Percentiles rank a stretch among this genome's conserved stretches.
These are phyloP conservation scores for Danaus melanippus DNA, from an alignment of 1,140 invertebrate genomes.

Conservation along the genomic window DNA sequence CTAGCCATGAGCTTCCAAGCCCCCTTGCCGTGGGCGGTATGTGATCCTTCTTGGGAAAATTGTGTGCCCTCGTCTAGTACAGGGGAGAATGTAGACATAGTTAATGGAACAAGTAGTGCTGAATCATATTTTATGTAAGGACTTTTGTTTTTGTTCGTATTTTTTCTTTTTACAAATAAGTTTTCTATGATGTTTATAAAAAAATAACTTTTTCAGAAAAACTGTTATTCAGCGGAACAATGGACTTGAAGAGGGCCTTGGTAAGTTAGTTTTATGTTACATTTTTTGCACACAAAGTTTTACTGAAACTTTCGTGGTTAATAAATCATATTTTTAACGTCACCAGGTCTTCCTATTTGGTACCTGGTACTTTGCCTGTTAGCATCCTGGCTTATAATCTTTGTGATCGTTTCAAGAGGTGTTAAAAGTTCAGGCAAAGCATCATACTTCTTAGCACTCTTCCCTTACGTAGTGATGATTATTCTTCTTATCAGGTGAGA, in stretches of 20 bases:
- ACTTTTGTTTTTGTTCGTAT: too few species aligned
- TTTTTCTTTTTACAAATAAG: too few species aligned
- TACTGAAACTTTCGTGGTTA: too few species aligned
- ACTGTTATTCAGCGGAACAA: conserved; percentile 75
- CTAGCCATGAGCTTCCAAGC: conserved; percentile 76
- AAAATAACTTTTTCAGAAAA: conserved; percentile 53
- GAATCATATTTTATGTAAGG: conserved; percentile 46
- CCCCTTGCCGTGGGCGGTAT: conserved; percentile 78
- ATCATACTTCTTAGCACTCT: conserved; percentile 88
- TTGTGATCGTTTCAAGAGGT: conserved; percentile 83
- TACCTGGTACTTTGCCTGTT: conserved; percentile 83
- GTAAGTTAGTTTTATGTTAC: conserved; percentile 65
- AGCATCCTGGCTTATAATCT: conserved; percentile 84
- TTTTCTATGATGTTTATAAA: too few species aligned
- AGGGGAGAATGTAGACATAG: conserved; percentile 18
- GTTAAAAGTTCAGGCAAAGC: conserved; percentile 85
- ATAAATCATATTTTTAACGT: conserved; percentile 13
- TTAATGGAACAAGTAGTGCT: conserved; percentile 48
- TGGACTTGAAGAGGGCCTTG: conserved; percentile 76
- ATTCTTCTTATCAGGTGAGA: conserved; percentile 79
- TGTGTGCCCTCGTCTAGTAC: conserved; percentile 42
- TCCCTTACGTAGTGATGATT: conserved; percentile 89
- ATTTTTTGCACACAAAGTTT: not conserved
- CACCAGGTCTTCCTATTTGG: conserved; percentile 79
- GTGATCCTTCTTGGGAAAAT: conserved; percentile 74